phyloP scores from a whole-genome alignment of 2,113 vertebrate genomes.

The Ceyx melanurus region DNA sequence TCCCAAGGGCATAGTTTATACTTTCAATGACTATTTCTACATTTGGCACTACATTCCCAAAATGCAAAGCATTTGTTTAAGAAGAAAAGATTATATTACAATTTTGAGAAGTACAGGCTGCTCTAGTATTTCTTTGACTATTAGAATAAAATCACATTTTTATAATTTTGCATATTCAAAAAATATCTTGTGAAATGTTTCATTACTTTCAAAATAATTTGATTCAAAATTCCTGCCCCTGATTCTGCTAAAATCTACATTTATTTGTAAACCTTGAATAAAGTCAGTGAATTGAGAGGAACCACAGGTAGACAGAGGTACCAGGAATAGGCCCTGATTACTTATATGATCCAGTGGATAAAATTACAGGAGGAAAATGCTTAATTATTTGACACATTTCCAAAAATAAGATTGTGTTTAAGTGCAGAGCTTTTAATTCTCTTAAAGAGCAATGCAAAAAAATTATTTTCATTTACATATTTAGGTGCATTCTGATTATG shows the following conservation, averaged over 20 bases:
- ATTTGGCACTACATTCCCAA: background rate
- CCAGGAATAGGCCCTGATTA: background rate
- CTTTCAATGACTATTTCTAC: background rate
- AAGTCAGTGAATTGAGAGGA: background rate
- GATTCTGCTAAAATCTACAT: background rate
- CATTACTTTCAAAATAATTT: background rate
- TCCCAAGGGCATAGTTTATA: background rate
- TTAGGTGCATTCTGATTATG: background rate
- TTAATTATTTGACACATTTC: background rate
- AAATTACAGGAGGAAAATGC: background rate
- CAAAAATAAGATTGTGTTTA: background rate
- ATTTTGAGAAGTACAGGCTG: background rate
- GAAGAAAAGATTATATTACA: background rate
- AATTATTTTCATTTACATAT: background rate
- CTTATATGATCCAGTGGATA: background rate
- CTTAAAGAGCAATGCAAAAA: background rate
- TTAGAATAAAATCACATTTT: background rate
- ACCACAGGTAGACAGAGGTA: background rate
- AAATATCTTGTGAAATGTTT: background rate
- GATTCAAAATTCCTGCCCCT: background rate
- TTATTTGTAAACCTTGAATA: background rate
- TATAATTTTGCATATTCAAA: background rate
- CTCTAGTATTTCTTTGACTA: background rate
- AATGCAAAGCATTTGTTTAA: background rate
- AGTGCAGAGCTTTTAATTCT: background rate